Conservation (phyloP, 1,140 invertebrate genomes). For the Leptopilina boulardi region DNA sequence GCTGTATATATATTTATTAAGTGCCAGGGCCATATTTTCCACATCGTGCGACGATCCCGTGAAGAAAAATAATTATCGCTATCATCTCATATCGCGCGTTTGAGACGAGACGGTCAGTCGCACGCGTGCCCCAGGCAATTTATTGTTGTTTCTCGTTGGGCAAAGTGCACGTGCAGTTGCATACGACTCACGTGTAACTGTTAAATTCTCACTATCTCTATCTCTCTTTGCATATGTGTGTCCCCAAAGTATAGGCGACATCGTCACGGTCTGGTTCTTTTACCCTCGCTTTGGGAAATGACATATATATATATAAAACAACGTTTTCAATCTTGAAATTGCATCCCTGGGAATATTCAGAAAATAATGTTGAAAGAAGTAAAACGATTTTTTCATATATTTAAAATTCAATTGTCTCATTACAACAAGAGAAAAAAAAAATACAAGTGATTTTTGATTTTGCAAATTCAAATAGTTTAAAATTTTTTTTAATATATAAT, state of each 20-base stretch:
- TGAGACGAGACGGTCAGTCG: conserved; percentile 15
- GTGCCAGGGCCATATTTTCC: conserved; percentile 22
- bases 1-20: conserved; percentile 9
- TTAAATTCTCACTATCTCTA: conserved; percentile 19
- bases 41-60: conserved; percentile 20
- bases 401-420: not conserved
- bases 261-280: conserved; percentile 22
- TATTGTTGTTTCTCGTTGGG: conserved; percentile 28
- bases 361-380: not conserved
- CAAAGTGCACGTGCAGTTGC: conserved; percentile 19
- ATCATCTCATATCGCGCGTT: not conserved
- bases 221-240: not conserved
- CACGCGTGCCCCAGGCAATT: conserved; percentile 21
- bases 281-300: conserved; percentile 21
- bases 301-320: not conserved
- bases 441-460: no score
- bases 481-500: no score
- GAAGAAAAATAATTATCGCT: conserved; percentile 15
- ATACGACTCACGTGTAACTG: conserved; percentile 27
- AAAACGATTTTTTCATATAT: not conserved
- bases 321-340: not conserved
- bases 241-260: conserved; percentile 5
- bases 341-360: not conserved
- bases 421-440: no score
- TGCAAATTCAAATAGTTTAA: no score